These are phyloP conservation scores for Esox niger DNA, from an alignment of 2,113 vertebrate genomes.

Conservation along the genomic window DNA sequence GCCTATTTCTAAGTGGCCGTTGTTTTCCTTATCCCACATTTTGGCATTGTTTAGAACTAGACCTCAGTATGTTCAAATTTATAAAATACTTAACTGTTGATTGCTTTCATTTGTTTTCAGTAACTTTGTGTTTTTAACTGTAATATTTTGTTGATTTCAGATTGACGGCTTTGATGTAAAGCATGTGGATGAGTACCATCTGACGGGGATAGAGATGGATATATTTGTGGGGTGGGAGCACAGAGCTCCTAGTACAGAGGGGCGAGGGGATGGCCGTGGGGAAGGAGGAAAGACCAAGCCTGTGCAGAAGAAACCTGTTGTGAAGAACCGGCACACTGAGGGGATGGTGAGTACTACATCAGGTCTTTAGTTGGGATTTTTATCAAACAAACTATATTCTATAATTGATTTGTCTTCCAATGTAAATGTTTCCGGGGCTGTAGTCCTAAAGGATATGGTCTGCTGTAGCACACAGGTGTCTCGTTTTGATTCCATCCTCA, in stretches of 20 bases:
- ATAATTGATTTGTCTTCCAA: too few species aligned
- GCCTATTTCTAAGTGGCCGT: too few species aligned
- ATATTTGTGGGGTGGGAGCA: constrained; percentile 88
- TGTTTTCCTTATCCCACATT: too few species aligned
- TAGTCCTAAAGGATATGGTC: neutral
- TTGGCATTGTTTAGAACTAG: too few species aligned
- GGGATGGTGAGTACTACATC: constrained; percentile 79
- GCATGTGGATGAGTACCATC: constrained; percentile 89
- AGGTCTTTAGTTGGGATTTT: too few species aligned
- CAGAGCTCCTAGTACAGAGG: constrained; percentile 76
- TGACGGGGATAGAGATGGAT: constrained; percentile 82
- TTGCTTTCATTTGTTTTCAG: neutral
- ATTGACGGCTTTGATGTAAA: constrained; percentile 92
- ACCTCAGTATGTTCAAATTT: too few species aligned
- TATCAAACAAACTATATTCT: too few species aligned
- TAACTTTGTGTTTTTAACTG: neutral
- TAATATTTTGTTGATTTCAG: constrained; percentile 57
- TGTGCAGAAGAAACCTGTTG: constrained; percentile 74
- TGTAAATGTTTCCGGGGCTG: too few species aligned
- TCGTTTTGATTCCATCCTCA: too few species aligned
- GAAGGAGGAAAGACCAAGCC: constrained; percentile 77
- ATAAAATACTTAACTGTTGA: neutral
- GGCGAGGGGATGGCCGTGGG: constrained; percentile 81
- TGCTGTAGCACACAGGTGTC: neutral
- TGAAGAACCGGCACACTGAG: constrained; percentile 62